Evolutionary conservation across 2,888 invertebrate genomes (phyloP).

Genomic region (Pristionchus maxplancki): DNA sequence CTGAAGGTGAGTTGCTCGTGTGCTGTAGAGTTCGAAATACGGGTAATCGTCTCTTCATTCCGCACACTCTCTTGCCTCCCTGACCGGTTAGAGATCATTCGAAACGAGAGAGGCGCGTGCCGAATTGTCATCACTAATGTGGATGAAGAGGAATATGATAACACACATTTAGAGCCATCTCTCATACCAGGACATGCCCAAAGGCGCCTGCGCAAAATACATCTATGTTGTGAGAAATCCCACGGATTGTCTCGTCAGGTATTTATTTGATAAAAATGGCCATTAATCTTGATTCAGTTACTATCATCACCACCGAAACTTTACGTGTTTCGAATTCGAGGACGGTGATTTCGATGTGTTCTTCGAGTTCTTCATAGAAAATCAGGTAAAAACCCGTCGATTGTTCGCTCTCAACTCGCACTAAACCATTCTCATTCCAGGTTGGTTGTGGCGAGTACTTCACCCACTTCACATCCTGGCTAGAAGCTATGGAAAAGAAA

Average conservation of each 20-base stretch:
- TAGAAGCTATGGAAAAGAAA: background rate
- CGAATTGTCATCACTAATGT: background rate
- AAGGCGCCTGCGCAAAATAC: slow-evolving; percentile 73
- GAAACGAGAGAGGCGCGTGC: no score
- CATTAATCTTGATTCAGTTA: slow-evolving; percentile 5
- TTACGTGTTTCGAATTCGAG: slow-evolving; percentile 36
- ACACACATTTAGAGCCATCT: slow-evolving; percentile 67
- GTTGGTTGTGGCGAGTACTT: slow-evolving; percentile 41
- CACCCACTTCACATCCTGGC: background rate
- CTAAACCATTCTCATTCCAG: background rate
- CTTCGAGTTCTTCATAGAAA: slow-evolving; percentile 39
- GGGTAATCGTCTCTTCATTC: no score
- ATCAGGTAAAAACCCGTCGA: no score
- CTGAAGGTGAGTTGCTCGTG: slow-evolving; percentile 60
- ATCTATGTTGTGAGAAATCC: slow-evolving; percentile 76
- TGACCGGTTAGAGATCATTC: no score
- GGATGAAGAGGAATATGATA: background rate
- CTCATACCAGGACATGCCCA: slow-evolving; percentile 69
- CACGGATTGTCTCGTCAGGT: slow-evolving; percentile 73
- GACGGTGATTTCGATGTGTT: slow-evolving; percentile 32
- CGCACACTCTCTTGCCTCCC: no score
- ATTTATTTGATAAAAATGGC: background rate
- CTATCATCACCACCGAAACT: slow-evolving; percentile 33
- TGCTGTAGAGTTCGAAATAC: no score
- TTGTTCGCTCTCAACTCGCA: no score